Base-by-base conservation (phyloP, 2,888 invertebrate genomes). In the Onthophagus sagittarius region DNA sequence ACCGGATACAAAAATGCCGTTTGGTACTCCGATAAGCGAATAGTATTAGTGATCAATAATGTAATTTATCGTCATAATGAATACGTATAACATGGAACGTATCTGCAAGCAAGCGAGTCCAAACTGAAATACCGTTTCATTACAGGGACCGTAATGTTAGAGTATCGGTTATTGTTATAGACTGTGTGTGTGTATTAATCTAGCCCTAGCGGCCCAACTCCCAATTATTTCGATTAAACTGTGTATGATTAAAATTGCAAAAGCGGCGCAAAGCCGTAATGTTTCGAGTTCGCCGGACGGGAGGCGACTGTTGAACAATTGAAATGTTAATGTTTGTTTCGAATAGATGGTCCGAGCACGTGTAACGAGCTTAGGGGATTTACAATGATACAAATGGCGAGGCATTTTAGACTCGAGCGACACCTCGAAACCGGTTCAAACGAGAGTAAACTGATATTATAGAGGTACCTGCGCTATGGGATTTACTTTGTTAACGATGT, bases 361-460 rank as follows among this genome's bases (percentile, higher is more conserved):
- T 67, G 67, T 67, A 67, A 67, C 67, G 31, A 67, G 67, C 67
- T 67, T 67, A 67, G 32, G 67, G 67, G 67, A 67, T 67, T 67
- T 67, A 67, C 67, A n/a, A 32, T 23, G 67, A 23, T 67, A 67
- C 67, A 67, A 67, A 67, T 67, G 67, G 67, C 31, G 32, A 15
- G 15, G 39, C 39, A 4, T 31, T 32, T 67, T 23, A 23, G 23
- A n/a, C 7, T 63, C 67, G 0, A 23, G 23, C 23, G 67, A n/a
- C 67, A 11, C 67, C 13, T 31, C 67, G 31, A 67, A 23, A 67
- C 15, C 67, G 15, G 67, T 23, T 31, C 67, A 23, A 67, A 67
- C 67, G 67, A 67, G 23, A 23, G 11, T 67, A 67, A 67, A 67
- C 67, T 23, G 23, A 31, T 67, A 67, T 67, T 67, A 67, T 67